phyloP scores from a whole-genome alignment of 1,140 invertebrate genomes.

The Hydropsyche tenuis region DNA sequence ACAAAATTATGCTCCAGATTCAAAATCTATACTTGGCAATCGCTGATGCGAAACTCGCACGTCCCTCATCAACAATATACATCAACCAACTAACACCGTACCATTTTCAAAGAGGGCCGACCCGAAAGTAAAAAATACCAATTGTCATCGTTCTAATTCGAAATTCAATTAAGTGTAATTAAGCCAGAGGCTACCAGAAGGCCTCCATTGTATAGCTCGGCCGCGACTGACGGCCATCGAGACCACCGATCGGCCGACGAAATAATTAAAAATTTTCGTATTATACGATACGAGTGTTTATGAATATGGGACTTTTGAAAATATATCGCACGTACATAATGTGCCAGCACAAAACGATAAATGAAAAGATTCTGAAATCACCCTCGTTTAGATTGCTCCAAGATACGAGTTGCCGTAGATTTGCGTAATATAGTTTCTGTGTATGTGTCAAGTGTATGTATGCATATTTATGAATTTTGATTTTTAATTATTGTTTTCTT shows the following conservation, averaged over 20 bases:
- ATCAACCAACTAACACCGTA: too few relatives aligned
- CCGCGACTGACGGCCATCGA: background rate
- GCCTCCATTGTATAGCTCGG: conserved; percentile 3
- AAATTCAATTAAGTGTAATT: conserved; percentile 50
- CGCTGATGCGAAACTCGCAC: conserved; percentile 7
- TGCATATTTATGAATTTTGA: too few relatives aligned
- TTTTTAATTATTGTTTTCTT: too few relatives aligned
- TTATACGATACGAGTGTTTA: background rate
- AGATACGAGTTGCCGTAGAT: too few relatives aligned
- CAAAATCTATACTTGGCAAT: background rate
- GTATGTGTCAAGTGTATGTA: too few relatives aligned
- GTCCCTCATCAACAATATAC: background rate
- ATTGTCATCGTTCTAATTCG: conserved; percentile 49
- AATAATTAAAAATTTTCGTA: background rate
- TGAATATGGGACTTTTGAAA: background rate
- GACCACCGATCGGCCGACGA: background rate
- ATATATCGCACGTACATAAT: background rate
- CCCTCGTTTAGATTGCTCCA: too few relatives aligned
- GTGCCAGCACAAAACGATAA: too few relatives aligned
- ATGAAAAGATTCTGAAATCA: too few relatives aligned
- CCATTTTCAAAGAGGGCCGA: conserved; percentile 5
- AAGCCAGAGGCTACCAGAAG: conserved; percentile 46
- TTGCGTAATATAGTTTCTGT: too few relatives aligned
- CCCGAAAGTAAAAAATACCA: conserved; percentile 43
- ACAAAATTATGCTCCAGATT: too few relatives aligned